These are phyloP conservation scores for Epizoanthus rinbou DNA, from an alignment of 92 coral and sea anemone species.

Conservation along the genomic window DNA sequence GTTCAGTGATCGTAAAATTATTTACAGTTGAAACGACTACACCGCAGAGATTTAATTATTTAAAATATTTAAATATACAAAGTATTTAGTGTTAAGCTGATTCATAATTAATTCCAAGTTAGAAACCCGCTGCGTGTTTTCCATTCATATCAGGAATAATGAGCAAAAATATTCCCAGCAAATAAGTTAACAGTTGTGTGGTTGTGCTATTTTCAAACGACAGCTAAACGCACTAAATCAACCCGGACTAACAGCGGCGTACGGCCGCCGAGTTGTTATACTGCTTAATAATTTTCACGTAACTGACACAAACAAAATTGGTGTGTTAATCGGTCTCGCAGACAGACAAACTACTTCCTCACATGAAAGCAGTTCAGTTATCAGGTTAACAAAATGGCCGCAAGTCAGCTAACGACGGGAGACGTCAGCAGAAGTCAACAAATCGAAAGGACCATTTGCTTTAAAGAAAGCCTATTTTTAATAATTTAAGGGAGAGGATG, in stretches of 20 bases:
- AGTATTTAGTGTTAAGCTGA: slow-evolving; percentile 3
- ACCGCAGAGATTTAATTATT: slow-evolving; percentile 34
- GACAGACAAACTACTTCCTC: background rate
- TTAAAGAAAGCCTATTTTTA: too few species aligned
- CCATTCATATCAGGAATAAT: background rate
- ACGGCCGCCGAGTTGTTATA: slow-evolving; percentile 3
- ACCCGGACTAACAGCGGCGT: background rate
- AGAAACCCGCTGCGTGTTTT: background rate
- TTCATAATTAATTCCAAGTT: slow-evolving; percentile 30
- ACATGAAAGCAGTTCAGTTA: background rate
- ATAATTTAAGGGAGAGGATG: too few species aligned
- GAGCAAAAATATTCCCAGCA: background rate
- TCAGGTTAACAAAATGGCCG: too few species aligned
- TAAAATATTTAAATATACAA: slow-evolving; percentile 34
- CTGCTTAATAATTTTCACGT: slow-evolving; percentile 6
- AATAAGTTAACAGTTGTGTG: background rate
- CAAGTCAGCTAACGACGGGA: too few species aligned
- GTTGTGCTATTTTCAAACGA: slow-evolving; percentile 14
- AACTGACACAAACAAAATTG: slow-evolving; percentile 28
- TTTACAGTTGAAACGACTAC: background rate
- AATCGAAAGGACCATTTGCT: too few species aligned
- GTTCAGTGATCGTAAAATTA: background rate
- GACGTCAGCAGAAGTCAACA: too few species aligned
- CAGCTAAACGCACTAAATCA: background rate
- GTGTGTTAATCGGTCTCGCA: background rate